These are phyloP conservation scores for Diabrotica virgifera DNA, from an alignment of 1,140 invertebrate species.

Conservation along the genomic window DNA sequence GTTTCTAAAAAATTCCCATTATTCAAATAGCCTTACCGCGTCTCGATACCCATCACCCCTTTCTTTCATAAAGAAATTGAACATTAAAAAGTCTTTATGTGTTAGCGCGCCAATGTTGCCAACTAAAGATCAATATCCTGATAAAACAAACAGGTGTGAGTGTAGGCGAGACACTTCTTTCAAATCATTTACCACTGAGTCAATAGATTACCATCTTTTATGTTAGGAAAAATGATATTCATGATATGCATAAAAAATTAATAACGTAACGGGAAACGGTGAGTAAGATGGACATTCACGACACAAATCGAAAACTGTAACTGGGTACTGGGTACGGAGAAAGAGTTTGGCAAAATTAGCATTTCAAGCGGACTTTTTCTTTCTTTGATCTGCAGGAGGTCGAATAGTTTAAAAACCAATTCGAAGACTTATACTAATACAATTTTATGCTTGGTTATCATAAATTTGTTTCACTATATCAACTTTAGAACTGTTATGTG, in stretches of 20 bases:
- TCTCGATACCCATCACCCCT: too few relatives aligned
- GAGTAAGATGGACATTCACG: constrained; percentile 1
- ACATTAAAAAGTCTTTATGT: not conserved
- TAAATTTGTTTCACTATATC: too few relatives aligned
- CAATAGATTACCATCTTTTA: not conserved
- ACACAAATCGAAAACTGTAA: not conserved
- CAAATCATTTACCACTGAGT: not conserved
- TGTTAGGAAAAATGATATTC: not conserved
- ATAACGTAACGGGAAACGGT: not conserved
- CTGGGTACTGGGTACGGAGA: too few relatives aligned
- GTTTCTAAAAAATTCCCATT: too few relatives aligned
- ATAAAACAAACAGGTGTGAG: not conserved
- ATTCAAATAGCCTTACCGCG: too few relatives aligned
- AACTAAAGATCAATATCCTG: not conserved
- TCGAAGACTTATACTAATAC: too few relatives aligned
- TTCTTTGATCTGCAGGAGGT: too few relatives aligned
- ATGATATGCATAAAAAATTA: not conserved
- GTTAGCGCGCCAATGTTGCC: not conserved
- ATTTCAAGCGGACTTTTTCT: too few relatives aligned
- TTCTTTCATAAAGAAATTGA: not conserved
- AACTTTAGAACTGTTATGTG: too few relatives aligned
- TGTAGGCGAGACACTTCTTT: not conserved
- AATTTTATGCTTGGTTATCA: too few relatives aligned
- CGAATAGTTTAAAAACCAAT: too few relatives aligned
- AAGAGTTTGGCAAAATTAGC: too few relatives aligned